Base-by-base conservation (phyloP, 2,113 vertebrate genomes). In the Xiphorhynchus elegans region DNA sequence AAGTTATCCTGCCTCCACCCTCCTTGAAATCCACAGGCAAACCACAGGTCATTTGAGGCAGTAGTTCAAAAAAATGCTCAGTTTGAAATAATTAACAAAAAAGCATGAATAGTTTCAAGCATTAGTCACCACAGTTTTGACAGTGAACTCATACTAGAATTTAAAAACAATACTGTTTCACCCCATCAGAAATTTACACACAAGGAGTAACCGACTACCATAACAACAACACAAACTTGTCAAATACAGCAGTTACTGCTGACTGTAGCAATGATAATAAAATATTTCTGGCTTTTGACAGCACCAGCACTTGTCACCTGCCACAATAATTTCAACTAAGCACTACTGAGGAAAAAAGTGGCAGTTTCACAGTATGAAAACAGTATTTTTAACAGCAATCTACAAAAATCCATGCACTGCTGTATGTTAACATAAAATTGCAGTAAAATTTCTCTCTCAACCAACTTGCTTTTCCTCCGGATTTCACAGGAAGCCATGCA, bases 11-110 rank as follows among this genome's bases (percentile, higher is more conserved):
- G 37, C 68, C 66, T 80, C 64, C 5, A 75, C 11, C 24, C 35
- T 75, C 55, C 53, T 84, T 82, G 66, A 91, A 92, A 86, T n/a
- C 8, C 86, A 64, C 39, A 81, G 60, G 39, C 77, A 59, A 56
- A 75, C 50, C 86, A 93, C 0, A 0, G 33, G 44, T 52, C 69
- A 55, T 20, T 68, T 91, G 35, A 95, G 68, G 40, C 55, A 80
- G 29, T 3, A 75, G 76, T 49, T 93, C 21, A 92, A 87, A 93
- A 86, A 84, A 92, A 91, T 26, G 66, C 25, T 92, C 84, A 84
- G 62, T 64, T 81, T 94, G 60, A 92, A 96, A 90, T 78, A 60
- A 87, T 88, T 75, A 85, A 59, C 47, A 55, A 84, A 58, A 67
- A 75, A 73, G 28, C 66, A 35, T 39, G 55, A 84, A n/a, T 15